A percentile compares a stretch with the other conserved stretches of the same genome.
phyloP scores from a whole-genome alignment of 2,888 invertebrate genomes.

The Pammene fasciana region DNA sequence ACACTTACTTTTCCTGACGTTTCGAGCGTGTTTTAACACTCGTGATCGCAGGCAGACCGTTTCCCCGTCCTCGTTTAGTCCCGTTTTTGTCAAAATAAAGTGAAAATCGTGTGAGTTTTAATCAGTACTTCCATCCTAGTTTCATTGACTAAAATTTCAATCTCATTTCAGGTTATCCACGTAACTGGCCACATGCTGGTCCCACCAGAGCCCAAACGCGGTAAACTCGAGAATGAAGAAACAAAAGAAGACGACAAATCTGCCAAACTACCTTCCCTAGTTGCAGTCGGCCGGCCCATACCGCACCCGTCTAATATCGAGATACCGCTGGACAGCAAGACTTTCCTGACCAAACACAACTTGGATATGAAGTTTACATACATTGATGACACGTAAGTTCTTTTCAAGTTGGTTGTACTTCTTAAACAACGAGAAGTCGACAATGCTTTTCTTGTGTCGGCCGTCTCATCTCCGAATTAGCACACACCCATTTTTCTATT shows the following conservation, averaged over 20 bases:
- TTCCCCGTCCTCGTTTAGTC: too few species aligned
- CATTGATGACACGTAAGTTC: conserved; percentile 94
- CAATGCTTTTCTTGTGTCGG: too few species aligned
- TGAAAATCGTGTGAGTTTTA: too few species aligned
- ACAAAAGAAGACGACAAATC: conserved; percentile 61
- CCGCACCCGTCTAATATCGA: conserved; percentile 97
- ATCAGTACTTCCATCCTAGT: too few species aligned
- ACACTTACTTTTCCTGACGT: too few species aligned
- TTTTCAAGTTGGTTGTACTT: background rate
- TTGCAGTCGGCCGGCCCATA: conserved; percentile 91
- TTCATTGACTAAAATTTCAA: conserved; percentile 23
- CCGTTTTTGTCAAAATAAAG: too few species aligned
- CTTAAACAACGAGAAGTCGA: too few species aligned
- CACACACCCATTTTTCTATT: too few species aligned
- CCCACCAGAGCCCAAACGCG: conserved; percentile 57
- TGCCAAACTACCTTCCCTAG: conserved; percentile 79
- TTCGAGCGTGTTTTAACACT: too few species aligned
- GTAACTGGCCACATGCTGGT: conserved; percentile 91
- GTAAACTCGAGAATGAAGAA: conserved; percentile 53
- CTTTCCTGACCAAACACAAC: conserved; percentile 95
- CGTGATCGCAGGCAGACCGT: too few species aligned
- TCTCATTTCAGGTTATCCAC: conserved; percentile 90
- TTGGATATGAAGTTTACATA: conserved; percentile 98
- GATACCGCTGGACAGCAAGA: conserved; percentile 92
- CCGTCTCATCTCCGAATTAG: too few species aligned